Evolutionary conservation across 2,888 invertebrate genomes (phyloP).

Genomic region (Calameuta filiformis): DNA sequence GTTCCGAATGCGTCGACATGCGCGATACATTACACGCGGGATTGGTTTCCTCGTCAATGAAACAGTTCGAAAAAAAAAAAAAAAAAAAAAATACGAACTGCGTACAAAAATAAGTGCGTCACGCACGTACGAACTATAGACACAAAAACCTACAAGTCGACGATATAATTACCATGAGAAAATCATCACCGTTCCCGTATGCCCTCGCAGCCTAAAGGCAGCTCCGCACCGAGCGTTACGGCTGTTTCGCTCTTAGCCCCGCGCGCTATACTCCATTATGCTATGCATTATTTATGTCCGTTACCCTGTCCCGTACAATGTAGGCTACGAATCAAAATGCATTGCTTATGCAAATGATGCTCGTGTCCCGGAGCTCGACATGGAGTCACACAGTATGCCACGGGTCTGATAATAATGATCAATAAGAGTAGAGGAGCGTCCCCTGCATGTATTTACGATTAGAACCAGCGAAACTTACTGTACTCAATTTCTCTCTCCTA

Average conservation of each 20-base stretch:
- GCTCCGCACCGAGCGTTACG: background rate
- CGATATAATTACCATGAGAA: background rate
- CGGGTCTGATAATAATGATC: conserved; percentile 55
- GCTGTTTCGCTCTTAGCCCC: background rate
- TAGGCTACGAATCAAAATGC: conserved; percentile 62
- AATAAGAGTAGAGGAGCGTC: conserved; percentile 45
- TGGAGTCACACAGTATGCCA: conserved; percentile 44
- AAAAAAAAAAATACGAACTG: background rate
- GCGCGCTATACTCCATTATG: conserved; percentile 41
- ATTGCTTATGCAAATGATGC: conserved; percentile 64
- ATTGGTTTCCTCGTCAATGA: no score
- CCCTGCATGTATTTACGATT: background rate
- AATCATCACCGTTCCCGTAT: background rate
- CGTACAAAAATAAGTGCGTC: background rate
- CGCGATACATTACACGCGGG: background rate
- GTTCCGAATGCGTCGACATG: background rate
- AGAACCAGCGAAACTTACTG: background rate
- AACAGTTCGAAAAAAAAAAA: background rate
- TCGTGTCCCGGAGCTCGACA: conserved; percentile 45
- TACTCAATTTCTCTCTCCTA: background rate
- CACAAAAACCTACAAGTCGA: background rate
- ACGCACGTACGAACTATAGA: background rate
- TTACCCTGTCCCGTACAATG: conserved; percentile 41
- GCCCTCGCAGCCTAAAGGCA: background rate
- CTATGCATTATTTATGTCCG: conserved; percentile 62